These are phyloP conservation scores for Drosophila flavopinicola DNA, from an alignment of 2,888 invertebrate genomes.

Conservation along the genomic window DNA sequence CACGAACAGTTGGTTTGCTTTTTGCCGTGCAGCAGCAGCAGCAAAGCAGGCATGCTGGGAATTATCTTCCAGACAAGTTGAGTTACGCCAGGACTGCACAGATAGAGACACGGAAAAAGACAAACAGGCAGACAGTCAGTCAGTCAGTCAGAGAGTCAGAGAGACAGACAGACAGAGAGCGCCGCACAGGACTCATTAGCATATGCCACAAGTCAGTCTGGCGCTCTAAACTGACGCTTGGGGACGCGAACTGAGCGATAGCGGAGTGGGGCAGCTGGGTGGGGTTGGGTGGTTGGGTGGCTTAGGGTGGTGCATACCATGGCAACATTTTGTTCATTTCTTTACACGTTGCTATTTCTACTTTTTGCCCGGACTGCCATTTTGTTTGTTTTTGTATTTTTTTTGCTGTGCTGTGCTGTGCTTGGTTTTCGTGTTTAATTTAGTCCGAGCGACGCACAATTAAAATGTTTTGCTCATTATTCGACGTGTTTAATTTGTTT, in stretches of 20 bases:
- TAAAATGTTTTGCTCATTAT: conserved; percentile 66
- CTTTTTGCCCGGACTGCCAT: conserved; percentile 1
- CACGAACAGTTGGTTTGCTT: conserved; percentile 33
- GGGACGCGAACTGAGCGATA: conserved; percentile 40
- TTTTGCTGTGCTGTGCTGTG: conserved; percentile 8
- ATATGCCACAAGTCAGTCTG: conserved; percentile 74
- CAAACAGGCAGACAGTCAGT: conserved; percentile 7
- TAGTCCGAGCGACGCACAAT: conserved; percentile 56
- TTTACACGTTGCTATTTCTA: conserved; percentile 11
- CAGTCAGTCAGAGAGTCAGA: conserved; percentile 1
- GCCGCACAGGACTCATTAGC: conserved; percentile 71
- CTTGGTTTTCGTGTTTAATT: conserved; percentile 44
- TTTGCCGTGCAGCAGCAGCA: conserved; percentile 18
- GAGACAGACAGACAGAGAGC: background rate
- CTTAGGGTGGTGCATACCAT: conserved; percentile 17
- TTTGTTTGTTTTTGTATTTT: background rate
- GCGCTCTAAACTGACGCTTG: conserved; percentile 48
- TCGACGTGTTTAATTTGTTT: conserved; percentile 69
- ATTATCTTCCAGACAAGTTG: conserved; percentile 53
- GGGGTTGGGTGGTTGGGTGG: background rate
- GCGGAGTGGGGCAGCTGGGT: background rate
- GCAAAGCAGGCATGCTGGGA: conserved; percentile 28
- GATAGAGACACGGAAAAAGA: conserved; percentile 10
- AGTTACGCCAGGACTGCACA: conserved; percentile 20
- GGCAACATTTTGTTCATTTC: conserved; percentile 47